These are phyloP conservation scores for Mechanitis messenoides DNA, from an alignment of 2,888 invertebrate genomes.

Conservation along the genomic window DNA sequence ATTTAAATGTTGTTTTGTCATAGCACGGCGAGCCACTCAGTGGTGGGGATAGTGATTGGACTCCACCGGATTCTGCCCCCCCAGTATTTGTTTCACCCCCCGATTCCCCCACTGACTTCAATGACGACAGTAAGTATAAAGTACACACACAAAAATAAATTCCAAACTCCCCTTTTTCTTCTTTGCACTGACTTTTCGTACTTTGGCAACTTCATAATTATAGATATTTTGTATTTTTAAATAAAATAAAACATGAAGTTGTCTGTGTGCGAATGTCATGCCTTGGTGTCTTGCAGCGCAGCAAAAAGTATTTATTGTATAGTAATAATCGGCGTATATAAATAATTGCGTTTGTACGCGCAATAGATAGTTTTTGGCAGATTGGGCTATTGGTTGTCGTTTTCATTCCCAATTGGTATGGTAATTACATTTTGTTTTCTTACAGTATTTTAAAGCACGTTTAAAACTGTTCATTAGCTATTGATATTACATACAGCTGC, in stretches of 20 bases:
- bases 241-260: slow-evolving; percentile 30
- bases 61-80: slow-evolving; percentile 85
- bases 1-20: background rate
- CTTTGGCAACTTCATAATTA: slow-evolving; percentile 37
- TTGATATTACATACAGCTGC: slow-evolving; percentile 35
- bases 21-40: slow-evolving; percentile 84
- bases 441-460: slow-evolving; percentile 42
- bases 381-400: slow-evolving; percentile 51
- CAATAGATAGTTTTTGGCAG: slow-evolving; percentile 56
- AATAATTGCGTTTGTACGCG: slow-evolving; percentile 37
- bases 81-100: slow-evolving; percentile 86
- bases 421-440: slow-evolving; percentile 32
- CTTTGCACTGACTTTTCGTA: slow-evolving; percentile 35
- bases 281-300: slow-evolving; percentile 38
- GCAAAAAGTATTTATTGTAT: slow-evolving; percentile 34
- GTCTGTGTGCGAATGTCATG: slow-evolving; percentile 36
- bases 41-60: slow-evolving; percentile 80
- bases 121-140: slow-evolving; percentile 54
- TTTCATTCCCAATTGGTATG: slow-evolving; percentile 59
- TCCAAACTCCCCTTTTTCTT: slow-evolving; percentile 34
- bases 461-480: slow-evolving; percentile 35
- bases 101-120: slow-evolving; percentile 54
- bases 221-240: slow-evolving; percentile 6
- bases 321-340: slow-evolving; percentile 38
- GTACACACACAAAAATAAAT: slow-evolving; percentile 11